Conservation (phyloP, 1,140 invertebrate genomes). For the Ips typographus region DNA sequence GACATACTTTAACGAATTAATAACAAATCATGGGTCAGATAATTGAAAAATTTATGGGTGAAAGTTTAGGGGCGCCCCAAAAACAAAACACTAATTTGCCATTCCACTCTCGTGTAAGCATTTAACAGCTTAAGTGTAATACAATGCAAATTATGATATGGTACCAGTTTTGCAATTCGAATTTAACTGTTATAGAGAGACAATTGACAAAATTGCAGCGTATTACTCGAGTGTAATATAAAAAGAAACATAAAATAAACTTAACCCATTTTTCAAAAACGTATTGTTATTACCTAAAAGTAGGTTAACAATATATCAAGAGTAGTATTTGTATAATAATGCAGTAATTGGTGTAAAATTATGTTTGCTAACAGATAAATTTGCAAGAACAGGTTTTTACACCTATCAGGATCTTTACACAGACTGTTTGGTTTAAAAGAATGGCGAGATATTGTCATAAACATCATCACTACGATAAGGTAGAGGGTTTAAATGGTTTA, state of each 20-base stretch:
- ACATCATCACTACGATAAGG: constrained; percentile 1
- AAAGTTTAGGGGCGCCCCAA: constrained; percentile 13
- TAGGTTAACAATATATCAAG: constrained; percentile 8
- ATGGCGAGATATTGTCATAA: constrained; percentile 15
- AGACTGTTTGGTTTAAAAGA: constrained; percentile 14
- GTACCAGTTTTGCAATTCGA: neutral
- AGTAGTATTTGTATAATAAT: constrained; percentile 14
- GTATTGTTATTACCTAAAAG: constrained; percentile 4
- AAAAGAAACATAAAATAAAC: neutral
- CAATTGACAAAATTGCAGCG: neutral
- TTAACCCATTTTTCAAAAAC: neutral
- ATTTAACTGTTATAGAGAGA: neutral
- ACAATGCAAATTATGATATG: constrained; percentile 1
- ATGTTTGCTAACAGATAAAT: constrained; percentile 19
- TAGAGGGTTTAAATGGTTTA: constrained; percentile 10
- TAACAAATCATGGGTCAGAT: no score
- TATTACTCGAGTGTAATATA: neutral
- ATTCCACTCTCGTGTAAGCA: constrained; percentile 11
- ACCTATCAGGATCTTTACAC: constrained; percentile 20
- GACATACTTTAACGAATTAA: no score
- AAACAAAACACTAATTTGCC: constrained; percentile 6
- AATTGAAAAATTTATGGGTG: neutral
- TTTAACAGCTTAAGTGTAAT: constrained; percentile 4
- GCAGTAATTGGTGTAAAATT: constrained; percentile 12
- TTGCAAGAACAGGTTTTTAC: constrained; percentile 13